Evolutionary conservation across 1,140 invertebrate genomes (phyloP), one percentile per base, ranked within the genome.

Genomic region (Argopecten irradians): DNA sequence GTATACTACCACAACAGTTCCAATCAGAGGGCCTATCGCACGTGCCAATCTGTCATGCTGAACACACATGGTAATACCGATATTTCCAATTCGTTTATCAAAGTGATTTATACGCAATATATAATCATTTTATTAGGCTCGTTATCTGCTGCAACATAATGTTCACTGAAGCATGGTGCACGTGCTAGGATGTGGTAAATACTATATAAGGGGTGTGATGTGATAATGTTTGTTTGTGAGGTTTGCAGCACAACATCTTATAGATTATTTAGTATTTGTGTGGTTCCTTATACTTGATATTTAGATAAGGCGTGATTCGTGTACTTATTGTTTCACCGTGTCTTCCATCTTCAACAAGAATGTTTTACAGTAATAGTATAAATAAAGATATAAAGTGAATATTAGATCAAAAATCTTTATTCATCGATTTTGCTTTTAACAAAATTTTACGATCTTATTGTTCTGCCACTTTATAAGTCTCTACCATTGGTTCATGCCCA

Each of bases 41-140:
- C 55, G 11, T 71, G 0, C 28, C 8, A 28, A 71, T 71, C 55
- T 71, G n/a, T 71, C 28, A 71, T 55, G 7, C n/a, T 16, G 55
- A 71, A 28, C 55, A 71, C 55, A 28, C 55, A 71, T 28, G 55
- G 55, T n/a, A 71, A 71, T 71, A n/a, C 55, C 55, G 55, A 71
- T 71, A 71, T 71, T 71, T 71, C 55, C 55, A 71, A 71, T 71
- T 71, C 55, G 55, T 71, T 71, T 71, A 71, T 71, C 55, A 71
- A 71, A 71, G 55, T 71, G 55, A 71, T 71, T 71, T 71, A 71
- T 71, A 71, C 28, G 55, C 55, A 71, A 71, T 71, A 28, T 28
- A 71, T 71, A 71, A 71, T 71, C 55, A 71, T 71, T 71, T 71
- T 71, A 71, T 71, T 8, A 71, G 55, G 55, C 55, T 71, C 28